phyloP scores from a whole-genome alignment of 2,797 vertebrate genomes.

The Liasis olivaceus region DNA sequence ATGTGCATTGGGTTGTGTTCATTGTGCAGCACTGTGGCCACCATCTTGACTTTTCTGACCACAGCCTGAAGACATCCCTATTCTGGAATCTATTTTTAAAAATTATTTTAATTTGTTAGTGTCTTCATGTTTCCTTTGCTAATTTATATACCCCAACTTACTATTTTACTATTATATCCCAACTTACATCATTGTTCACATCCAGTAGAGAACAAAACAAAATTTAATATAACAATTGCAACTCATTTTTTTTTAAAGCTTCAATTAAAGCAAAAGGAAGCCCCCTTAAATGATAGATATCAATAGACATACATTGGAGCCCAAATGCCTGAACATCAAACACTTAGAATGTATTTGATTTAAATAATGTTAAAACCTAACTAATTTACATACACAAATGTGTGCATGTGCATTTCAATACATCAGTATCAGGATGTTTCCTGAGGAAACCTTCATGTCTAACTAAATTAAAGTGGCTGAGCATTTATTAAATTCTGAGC shows the following conservation, averaged over 20 bases:
- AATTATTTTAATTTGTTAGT: background rate
- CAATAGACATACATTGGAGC: background rate
- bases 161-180: background rate
- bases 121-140: background rate
- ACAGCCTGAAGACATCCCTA: background rate
- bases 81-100: background rate
- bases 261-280: background rate
- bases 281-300: no score
- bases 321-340: background rate
- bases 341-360: background rate
- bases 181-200: background rate
- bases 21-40: background rate
- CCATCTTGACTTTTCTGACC: background rate
- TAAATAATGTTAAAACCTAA: background rate
- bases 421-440: conserved; percentile 39
- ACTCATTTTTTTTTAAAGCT: background rate
- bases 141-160: background rate
- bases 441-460: conserved; percentile 49
- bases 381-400: background rate
- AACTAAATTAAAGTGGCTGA: conserved; percentile 49
- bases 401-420: background rate
- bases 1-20: background rate
- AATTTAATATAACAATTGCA: background rate
- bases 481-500: background rate
- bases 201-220: background rate